phyloP scores from a whole-genome alignment of 2,888 invertebrate genomes.

The Agrochola lota region DNA sequence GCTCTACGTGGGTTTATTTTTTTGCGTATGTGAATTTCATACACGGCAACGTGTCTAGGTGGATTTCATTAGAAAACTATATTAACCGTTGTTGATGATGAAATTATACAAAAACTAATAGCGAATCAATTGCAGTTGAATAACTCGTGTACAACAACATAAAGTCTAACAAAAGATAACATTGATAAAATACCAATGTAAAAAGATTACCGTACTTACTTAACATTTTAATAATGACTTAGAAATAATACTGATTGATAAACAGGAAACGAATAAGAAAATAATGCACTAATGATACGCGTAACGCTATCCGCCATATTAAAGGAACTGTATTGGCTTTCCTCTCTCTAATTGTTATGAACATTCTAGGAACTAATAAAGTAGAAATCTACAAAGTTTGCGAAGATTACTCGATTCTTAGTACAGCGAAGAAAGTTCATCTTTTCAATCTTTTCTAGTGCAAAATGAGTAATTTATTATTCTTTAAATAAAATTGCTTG shows the following conservation, averaged over 20 bases:
- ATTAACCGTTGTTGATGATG: background rate
- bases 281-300: background rate
- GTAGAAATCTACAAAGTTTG: constrained; percentile 22
- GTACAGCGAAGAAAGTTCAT: background rate
- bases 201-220: background rate
- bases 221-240: background rate
- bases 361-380: constrained; percentile 30
- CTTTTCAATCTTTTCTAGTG: background rate
- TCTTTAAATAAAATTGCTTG: background rate
- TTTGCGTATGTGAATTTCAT: background rate
- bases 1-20: constrained; percentile 72
- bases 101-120: background rate
- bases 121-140: background rate
- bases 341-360: background rate
- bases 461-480: background rate
- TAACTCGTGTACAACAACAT: background rate
- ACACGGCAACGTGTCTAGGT: accelerated
- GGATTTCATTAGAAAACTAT: background rate
- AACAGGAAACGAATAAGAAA: background rate
- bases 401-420: constrained; percentile 23
- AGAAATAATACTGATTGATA: background rate
- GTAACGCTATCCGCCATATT: background rate
- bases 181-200: background rate
- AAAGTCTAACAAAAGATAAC: background rate
- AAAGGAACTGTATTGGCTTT: background rate